These are phyloP conservation scores for Tetramorium bicarinatum DNA, from an alignment of 2,888 invertebrate genomes.

Conservation along the genomic window DNA sequence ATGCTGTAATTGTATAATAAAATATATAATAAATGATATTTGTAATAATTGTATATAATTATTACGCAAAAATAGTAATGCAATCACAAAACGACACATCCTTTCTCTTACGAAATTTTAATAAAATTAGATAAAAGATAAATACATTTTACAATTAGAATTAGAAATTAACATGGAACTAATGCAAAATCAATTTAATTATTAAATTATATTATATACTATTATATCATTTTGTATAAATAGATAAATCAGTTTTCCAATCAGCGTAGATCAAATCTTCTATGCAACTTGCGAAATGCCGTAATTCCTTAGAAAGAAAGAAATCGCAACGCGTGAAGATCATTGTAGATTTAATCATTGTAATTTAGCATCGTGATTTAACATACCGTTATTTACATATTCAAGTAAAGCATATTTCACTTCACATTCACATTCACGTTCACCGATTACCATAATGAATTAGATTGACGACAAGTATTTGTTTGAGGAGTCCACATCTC, in stretches of 20 bases:
- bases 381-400: neutral
- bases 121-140: neutral
- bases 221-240: neutral
- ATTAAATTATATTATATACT: neutral
- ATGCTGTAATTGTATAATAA: neutral
- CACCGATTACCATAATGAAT: neutral
- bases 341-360: conserved; percentile 15
- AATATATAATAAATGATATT: conserved; percentile 7
- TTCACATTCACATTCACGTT: neutral
- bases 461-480: neutral
- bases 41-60: neutral
- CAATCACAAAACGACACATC: neutral
- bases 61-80: neutral
- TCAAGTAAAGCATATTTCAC: conserved; percentile 3
- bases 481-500: neutral
- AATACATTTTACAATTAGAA: conserved; percentile 7
- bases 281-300: neutral
- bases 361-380: conserved; percentile 7
- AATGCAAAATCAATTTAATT: neutral
- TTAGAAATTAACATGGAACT: neutral
- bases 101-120: neutral
- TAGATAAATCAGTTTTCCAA: neutral
- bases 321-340: neutral
- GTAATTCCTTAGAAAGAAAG: neutral
- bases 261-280: neutral